A percentile compares a stretch with the other conserved stretches of the same genome.
Conservation (phyloP, 2,113 vertebrate genomes). For the Falcunculus frontatus region DNA sequence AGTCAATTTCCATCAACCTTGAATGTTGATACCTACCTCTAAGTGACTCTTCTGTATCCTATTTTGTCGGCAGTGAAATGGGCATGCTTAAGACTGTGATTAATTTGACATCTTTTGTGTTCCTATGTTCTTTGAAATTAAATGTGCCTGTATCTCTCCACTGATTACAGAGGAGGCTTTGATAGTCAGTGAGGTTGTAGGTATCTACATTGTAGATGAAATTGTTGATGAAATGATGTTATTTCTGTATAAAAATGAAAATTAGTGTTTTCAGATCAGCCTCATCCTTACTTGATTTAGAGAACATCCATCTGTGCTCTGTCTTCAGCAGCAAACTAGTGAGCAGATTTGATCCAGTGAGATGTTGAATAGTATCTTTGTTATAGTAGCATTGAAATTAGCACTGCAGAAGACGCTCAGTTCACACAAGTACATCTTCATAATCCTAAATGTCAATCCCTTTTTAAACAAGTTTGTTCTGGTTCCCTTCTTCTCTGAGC, state of each 20-base stretch:
- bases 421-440: background rate
- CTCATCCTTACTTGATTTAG: background rate
- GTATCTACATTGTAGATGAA: background rate
- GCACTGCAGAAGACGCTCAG: background rate
- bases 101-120: background rate
- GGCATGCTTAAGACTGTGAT: background rate
- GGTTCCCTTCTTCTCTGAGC: background rate
- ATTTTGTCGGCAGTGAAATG: background rate
- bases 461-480: background rate
- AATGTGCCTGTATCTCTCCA: accelerated
- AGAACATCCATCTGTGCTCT: background rate
- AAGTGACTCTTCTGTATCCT: background rate
- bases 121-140: background rate
- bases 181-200: background rate
- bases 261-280: background rate
- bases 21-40: background rate
- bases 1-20: background rate
- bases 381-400: background rate
- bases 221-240: background rate
- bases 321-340: background rate
- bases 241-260: background rate
- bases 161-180: background rate
- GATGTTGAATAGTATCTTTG: background rate
- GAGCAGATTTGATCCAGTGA: background rate
- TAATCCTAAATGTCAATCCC: background rate